Base-by-base conservation (phyloP, 2,113 vertebrate species). In the Pedetes capensis region DNA sequence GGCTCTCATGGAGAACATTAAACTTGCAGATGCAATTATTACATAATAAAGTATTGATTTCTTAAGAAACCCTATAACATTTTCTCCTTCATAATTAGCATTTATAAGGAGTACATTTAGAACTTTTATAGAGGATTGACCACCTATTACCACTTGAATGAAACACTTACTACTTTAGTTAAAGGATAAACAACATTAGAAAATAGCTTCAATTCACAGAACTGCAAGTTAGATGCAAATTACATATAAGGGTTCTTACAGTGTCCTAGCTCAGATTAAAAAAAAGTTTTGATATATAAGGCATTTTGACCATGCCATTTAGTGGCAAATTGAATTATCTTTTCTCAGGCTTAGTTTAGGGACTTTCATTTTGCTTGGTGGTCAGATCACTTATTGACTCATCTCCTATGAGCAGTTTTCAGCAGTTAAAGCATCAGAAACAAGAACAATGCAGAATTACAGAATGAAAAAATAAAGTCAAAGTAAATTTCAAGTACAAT, bases 1-100 rank as follows among this genome's bases (percentile, higher is more conserved):
- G 96, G 94, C 96, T 97, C 96, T 97, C 94, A 92, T 92, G 93
- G 96, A 98, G 98, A 98, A 57, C 97, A 98, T 98, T 98, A 98
- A 98, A 98, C 95, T 96, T 98, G 93, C 97, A 98, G 98, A 97
- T 98, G 97, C 96, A 98, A 98, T 98, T 98, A 98, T 98, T 98
- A 97, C 98, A 98, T 98, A 98, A 98, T 98, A 98, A 98, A 98
- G 97, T 98, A 98, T 98, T 98, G 98, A 98, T 98, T 98, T 98
- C 95, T 94, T 96, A 96, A 98, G 96, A 97, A 98, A 97, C 89
- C 76, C 90, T 98, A 93, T 97, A 98, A 98, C 97, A 97, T 98
- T 97, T 98, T 97, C 97, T 97, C 97, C 95, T 95, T 97, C 95
- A 88, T 98, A 98, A 98, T 98, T 98, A 98, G 97, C 98, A 98